Conservation (phyloP, 2,888 invertebrate genomes). For the Agrochola lota region DNA sequence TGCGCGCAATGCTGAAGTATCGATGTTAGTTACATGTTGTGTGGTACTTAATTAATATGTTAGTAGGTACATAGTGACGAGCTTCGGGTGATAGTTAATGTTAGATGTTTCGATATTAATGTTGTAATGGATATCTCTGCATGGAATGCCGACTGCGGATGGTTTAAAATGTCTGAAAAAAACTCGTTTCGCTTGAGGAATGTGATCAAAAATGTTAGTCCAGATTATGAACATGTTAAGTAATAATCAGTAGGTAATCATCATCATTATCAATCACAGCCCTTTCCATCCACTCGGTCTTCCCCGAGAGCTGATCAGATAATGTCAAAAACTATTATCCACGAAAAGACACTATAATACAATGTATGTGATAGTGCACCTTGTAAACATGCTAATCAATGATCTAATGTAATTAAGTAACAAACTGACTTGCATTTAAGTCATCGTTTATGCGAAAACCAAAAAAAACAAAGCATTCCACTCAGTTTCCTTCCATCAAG, state of each 20-base stretch:
- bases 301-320: not conserved
- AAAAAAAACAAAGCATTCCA: not conserved
- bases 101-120: constrained; percentile 23
- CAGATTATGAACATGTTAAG: not conserved
- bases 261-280: not conserved
- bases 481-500: not conserved
- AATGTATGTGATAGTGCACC: not conserved
- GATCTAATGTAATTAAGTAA: not conserved
- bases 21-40: not conserved
- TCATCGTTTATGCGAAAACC: not conserved
- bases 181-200: constrained; percentile 3
- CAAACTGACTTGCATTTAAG: not conserved
- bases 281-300: not conserved
- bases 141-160: not conserved
- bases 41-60: constrained; percentile 42
- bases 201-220: not conserved
- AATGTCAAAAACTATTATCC: not conserved
- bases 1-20: constrained; percentile 19
- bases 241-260: not conserved
- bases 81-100: constrained; percentile 4
- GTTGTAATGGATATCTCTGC: constrained; percentile 22
- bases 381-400: not conserved
- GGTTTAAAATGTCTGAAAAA: not conserved
- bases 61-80: not conserved
- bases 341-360: not conserved